Evolutionary conservation across 1,140 invertebrate genomes (phyloP).

Genomic region (Agrilus planipennis): DNA sequence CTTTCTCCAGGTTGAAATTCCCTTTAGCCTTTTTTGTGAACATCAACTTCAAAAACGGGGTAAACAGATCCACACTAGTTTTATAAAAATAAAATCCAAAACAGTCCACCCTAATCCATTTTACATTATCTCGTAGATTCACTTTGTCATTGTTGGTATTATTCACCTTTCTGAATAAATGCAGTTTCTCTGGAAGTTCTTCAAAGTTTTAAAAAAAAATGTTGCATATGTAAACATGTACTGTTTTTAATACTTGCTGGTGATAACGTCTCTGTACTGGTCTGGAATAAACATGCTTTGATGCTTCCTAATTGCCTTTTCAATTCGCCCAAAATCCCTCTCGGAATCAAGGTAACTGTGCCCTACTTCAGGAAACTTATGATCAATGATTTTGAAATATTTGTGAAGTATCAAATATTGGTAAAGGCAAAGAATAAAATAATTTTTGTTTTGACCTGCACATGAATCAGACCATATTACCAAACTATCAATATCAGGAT

Average conservation of each 20-base stretch:
- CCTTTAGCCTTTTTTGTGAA: background rate
- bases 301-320: constrained; percentile 11
- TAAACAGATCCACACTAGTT: background rate
- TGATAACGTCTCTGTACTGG: constrained; percentile 12
- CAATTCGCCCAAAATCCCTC: constrained; percentile 17
- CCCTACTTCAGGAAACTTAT: constrained; percentile 18
- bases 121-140: constrained; percentile 4
- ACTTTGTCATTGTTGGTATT: constrained; percentile 1
- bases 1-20: background rate
- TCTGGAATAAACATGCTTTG: constrained; percentile 12
- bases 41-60: constrained; percentile 4
- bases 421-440: constrained; percentile 2
- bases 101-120: constrained; percentile 6
- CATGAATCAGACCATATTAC: constrained; percentile 12
- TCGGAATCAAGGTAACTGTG: constrained; percentile 15
- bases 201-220: constrained; percentile 4
- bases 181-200: background rate
- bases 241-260: background rate
- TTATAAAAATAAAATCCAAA: constrained; percentile 8
- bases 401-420: constrained; percentile 10
- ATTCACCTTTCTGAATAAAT: constrained; percentile 5
- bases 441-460: constrained; percentile 11
- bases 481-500: constrained; percentile 6
- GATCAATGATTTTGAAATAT: constrained; percentile 12
- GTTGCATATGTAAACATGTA: constrained; percentile 2